Percentiles rank a stretch among this genome's conserved stretches.
These are phyloP conservation scores for Philereme vetulata DNA, from an alignment of 2,888 invertebrate genomes.

Conservation along the genomic window DNA sequence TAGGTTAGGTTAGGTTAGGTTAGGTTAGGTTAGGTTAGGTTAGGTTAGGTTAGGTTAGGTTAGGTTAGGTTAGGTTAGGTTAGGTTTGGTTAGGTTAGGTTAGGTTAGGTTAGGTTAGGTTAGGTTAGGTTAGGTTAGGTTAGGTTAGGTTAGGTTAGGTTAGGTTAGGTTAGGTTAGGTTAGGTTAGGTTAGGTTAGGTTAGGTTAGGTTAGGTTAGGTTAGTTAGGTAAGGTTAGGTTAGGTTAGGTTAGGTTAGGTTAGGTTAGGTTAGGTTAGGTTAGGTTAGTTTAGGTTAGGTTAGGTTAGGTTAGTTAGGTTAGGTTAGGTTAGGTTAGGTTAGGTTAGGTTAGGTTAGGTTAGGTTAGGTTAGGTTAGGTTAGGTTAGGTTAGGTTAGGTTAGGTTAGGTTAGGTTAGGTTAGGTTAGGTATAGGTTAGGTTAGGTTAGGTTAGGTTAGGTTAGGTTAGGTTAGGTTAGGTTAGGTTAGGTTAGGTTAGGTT, in stretches of 20 bases:
- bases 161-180: constrained; percentile 28
- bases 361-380: constrained; percentile 29
- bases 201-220: constrained; percentile 32
- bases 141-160: constrained; percentile 40
- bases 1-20: too few species aligned
- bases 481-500: constrained; percentile 23
- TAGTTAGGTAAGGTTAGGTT: too few species aligned
- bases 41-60: too few species aligned
- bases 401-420: constrained; percentile 29
- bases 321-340: too few species aligned
- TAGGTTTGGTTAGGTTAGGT: constrained; percentile 34
- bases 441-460: constrained; percentile 33
- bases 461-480: constrained; percentile 18
- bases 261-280: too few species aligned
- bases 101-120: constrained; percentile 37
- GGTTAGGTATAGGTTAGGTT: too few species aligned
- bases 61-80: too few species aligned
- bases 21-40: too few species aligned
- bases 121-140: constrained; percentile 32
- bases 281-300: too few species aligned
- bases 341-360: constrained; percentile 35
- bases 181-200: constrained; percentile 33
- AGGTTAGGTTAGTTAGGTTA: too few species aligned
- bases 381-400: constrained; percentile 22
- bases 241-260: too few species aligned